Evolutionary conservation across 2,888 invertebrate genomes (phyloP), one percentile per base, ranked within the genome.

Genomic region (Lamellibrachia satsuma): DNA sequence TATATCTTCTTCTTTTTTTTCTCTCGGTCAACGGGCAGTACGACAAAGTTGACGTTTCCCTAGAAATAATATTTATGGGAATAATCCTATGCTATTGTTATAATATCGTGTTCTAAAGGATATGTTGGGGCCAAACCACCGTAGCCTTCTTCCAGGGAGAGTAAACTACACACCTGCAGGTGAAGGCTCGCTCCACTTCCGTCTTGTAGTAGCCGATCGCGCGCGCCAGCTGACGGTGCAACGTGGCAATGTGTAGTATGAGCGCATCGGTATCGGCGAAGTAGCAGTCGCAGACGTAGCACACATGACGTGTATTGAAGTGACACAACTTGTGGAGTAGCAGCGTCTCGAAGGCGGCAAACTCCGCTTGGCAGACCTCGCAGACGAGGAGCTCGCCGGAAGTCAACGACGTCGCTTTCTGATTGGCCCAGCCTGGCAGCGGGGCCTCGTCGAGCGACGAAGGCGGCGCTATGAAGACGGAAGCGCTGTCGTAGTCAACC

Each of bases 271-370:
- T 93, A 55, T 92, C 91, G 52, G 93, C 91, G 93, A 95, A 94
- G 92, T 94, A 94, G 11, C 93, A 93, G 92, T 95, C 95, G 92
- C 95, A 95, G 27, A 94, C 94, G 92, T 95, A 95, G 92, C 95
- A 95, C 51, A 95, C 94, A 91, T 93, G 94, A 39, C 93, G 93
- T 15, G 94, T 94, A 93, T 95, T 95, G 93, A 95, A 94, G 93
- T 95, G 95, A n/a, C 93, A 93, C 51, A 95, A 93, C 90, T 94
- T 94, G 94, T 95, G 95, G 15, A 93, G 92, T 55, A 94, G 94
- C 57, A 95, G 93, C 22, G 93, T 52, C 51, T 94, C 93, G 39
- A 91, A 92, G 15, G 93, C 75, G 6, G 90, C 60, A 90, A 95
- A 93, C 92, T 95, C 94, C 1, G 93, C 94, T 92, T 94, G 94